Base-by-base conservation (phyloP, 2,797 vertebrate genomes). In the Ptychobarbus kaznakovi region DNA sequence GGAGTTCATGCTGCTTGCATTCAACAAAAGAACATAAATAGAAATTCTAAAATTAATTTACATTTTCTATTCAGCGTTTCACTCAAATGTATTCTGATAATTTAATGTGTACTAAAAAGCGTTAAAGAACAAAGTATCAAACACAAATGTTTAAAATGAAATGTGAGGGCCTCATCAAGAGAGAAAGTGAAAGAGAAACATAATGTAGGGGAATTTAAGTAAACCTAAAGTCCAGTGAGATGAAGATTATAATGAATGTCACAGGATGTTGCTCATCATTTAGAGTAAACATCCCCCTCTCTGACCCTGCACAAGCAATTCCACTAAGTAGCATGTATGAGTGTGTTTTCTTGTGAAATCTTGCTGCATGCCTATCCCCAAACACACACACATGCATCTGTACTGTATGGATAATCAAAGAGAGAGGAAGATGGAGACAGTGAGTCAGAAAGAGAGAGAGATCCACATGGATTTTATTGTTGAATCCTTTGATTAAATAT, bases 331-430 rank as follows among this genome's bases (percentile, higher is more conserved):
- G 32, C 13, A 38, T 46, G 51, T 80, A 32, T 80, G 86, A 87
- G 82, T 90, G 86, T 90, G 78, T 88, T 85, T 68, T 90, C 25
- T 46, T 44, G 32, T 78, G 18, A 8, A 61, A 38, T 93, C 22
- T n/a, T 93, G 92, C 86, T 90, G 91, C 92, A 92, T 91, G 89
- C 90, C 85, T 87, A 91, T 74, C 46, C 40, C 5, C 42, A 46
- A 32, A 69, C 25, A 51, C 44, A 53, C 69, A 53, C 32, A 32
- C 38, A 49, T 40, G 72, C 56, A 76, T 25, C 32, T 68, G 58
- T 65, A 76, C 81, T 66, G 49, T 77, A 56, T 40, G 11, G 58
- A 84, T 58, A 83, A 72, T 83, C 18, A 44, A 38, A 80, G 44
- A 65, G 49, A 78, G 38, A 68, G 28, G 16, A 69, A 65, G 3